Evolutionary conservation across 2,113 vertebrate genomes (phyloP).

Genomic region (Atrichornis clamosus): DNA sequence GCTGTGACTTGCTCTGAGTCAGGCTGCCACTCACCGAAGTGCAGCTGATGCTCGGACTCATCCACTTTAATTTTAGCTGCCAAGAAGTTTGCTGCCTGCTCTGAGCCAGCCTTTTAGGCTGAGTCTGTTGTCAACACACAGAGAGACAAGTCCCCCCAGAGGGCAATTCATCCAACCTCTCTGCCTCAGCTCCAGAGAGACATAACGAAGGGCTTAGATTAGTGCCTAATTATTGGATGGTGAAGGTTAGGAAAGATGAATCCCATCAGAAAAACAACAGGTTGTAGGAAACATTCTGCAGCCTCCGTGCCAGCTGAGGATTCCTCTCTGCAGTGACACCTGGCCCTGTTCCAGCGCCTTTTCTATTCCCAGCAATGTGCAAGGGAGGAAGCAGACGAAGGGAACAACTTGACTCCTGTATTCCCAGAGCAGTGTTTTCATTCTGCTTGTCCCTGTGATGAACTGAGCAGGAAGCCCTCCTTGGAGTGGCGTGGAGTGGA

Average conservation of each 20-base stretch:
- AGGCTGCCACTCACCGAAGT: not conserved
- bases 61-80: constrained; percentile 18
- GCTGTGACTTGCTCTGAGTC: not conserved
- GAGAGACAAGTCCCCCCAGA: constrained; percentile 39
- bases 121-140: constrained; percentile 31
- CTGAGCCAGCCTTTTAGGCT: constrained; percentile 12
- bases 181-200: not conserved
- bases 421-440: not conserved
- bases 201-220: constrained; percentile 26
- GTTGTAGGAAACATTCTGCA: not conserved
- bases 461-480: not conserved
- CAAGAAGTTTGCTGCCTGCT: constrained; percentile 15
- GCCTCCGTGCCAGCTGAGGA: not conserved
- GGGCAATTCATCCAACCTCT: not conserved
- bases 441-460: not conserved
- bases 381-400: not conserved
- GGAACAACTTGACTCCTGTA: not conserved
- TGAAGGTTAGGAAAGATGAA: constrained; percentile 38
- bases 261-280: not conserved
- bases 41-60: constrained; percentile 11
- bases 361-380: not conserved
- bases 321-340: not conserved
- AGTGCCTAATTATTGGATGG: constrained; percentile 41
- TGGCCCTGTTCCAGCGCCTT: not conserved
- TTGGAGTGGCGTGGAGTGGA: not conserved